Conservation (phyloP, 2,888 invertebrate species). For the Ryuthela nishihirai region DNA sequence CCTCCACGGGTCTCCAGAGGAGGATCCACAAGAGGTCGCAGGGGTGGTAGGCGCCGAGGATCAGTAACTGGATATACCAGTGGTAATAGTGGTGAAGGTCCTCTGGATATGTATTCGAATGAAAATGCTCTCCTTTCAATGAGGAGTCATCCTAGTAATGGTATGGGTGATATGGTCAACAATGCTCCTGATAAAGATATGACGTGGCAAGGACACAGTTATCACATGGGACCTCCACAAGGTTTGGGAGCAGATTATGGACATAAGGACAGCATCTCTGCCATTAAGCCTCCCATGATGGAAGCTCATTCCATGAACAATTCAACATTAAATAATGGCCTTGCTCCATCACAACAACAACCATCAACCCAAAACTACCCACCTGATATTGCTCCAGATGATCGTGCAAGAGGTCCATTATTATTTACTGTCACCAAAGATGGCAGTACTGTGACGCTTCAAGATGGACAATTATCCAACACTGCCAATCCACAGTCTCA, state of each 20-base stretch:
- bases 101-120: slow-evolving; percentile 29
- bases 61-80: slow-evolving; percentile 16
- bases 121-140: slow-evolving; percentile 29
- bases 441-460: slow-evolving; percentile 26
- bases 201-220: slow-evolving; percentile 23
- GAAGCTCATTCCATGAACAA: slow-evolving; percentile 27
- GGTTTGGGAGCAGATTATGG: slow-evolving; percentile 20
- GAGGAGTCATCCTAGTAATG: slow-evolving; percentile 29
- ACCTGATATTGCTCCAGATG: slow-evolving; percentile 24
- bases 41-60: slow-evolving; percentile 17
- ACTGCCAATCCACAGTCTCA: slow-evolving; percentile 13
- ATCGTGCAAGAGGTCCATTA: slow-evolving; percentile 25
- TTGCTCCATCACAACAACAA: slow-evolving; percentile 16
- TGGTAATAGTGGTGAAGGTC: slow-evolving; percentile 20
- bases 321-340: slow-evolving; percentile 16
- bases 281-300: slow-evolving; percentile 34
- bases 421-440: slow-evolving; percentile 36
- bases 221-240: slow-evolving; percentile 29
- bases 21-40: slow-evolving; percentile 25
- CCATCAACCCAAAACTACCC: slow-evolving; percentile 16
- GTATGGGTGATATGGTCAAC: slow-evolving; percentile 23
- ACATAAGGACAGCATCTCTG: slow-evolving; percentile 30
- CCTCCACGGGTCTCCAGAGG: slow-evolving; percentile 28
- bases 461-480: slow-evolving; percentile 16
- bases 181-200: slow-evolving; percentile 16